Evolutionary conservation across 2,113 vertebrate genomes (phyloP).

Genomic region (Coregonus clupeaformis): DNA sequence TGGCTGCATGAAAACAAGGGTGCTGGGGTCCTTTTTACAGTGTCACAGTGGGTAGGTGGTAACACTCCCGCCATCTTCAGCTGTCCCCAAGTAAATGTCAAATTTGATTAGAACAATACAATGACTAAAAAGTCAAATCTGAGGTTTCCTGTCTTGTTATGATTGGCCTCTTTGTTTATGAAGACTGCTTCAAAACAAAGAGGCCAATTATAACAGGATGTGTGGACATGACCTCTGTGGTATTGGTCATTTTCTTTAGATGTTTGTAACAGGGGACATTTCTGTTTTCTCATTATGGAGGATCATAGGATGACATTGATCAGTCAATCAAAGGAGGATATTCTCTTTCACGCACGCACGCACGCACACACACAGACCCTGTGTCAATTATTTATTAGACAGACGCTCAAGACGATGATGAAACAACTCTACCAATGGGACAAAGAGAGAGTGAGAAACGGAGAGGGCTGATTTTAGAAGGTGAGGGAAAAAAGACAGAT

Average conservation of each 20-base stretch:
- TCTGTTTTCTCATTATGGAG: too few relatives aligned
- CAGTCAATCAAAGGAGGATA: not conserved
- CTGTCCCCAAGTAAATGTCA: not conserved
- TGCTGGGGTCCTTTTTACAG: not conserved
- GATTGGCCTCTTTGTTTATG: too few relatives aligned
- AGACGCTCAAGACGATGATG: not conserved
- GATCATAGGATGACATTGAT: not conserved
- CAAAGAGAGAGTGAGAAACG: conserved; percentile 1
- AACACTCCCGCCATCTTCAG: not conserved
- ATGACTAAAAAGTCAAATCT: too few relatives aligned
- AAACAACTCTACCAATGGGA: not conserved
- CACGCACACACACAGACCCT: not conserved
- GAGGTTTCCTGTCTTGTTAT: too few relatives aligned
- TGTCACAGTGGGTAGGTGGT: not conserved
- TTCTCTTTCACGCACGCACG: not conserved
- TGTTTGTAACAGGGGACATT: too few relatives aligned
- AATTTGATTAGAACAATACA: not conserved
- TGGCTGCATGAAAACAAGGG: not conserved
- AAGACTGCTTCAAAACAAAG: too few relatives aligned
- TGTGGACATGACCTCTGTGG: too few relatives aligned
- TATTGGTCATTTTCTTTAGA: too few relatives aligned
- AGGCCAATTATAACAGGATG: too few relatives aligned
- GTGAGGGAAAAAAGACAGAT: conserved; percentile 4
- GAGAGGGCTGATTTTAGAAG: not conserved
- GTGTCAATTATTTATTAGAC: conserved; percentile 6